Evolutionary conservation across 2,113 vertebrate species (phyloP), one percentile per base, ranked within the genome.

Genomic region (Dipodomys merriami): DNA sequence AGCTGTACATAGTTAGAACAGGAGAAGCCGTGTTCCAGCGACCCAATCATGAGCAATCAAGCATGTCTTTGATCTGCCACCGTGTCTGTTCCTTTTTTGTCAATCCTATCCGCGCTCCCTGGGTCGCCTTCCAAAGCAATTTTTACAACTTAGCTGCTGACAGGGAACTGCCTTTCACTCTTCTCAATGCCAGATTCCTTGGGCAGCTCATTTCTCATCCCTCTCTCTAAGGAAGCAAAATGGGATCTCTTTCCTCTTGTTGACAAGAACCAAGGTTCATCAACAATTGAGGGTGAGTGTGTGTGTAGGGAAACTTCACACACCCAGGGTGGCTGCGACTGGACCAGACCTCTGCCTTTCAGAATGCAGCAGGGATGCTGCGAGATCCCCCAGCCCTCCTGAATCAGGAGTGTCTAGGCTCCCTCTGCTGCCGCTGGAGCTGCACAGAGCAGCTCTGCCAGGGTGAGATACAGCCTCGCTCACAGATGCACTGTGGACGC

Each of bases 11-110:
- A 27, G 71, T 96, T 93, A 92, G 85, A 83, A 97, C 91, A 73
- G 87, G 96, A 94, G 93, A 96, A 97, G 97, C 97, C 96, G 97
- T 91, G 95, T 97, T 97, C 91, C 97, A 94, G 95, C 2, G 95
- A 95, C 97, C 95, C 49, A 86, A 97, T 94, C 98, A 97, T 96
- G 98, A 96, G 98, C 97, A 97, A 29, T 96, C 97, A 97, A 96
- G 98, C 97, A 88, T 95, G 97, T 97, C 96, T 97, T 81, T 83
- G 95, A 90, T 96, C 98, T 90, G 97, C 97, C 96, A 94, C 30
- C 46, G 89, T 94, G 97, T 97, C 97, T 94, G 94, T 86, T 96
- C 95, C 74, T 96, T 88, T 95, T 94, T 78, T 97, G 96, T 96
- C 96, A 97, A 97, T 98, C 96, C 96, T 97, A 57, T 86, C 83